Evolutionary conservation across 2,113 vertebrate genomes (phyloP), one percentile per base, ranked within the genome.

Genomic region (Talpa occidentalis): DNA sequence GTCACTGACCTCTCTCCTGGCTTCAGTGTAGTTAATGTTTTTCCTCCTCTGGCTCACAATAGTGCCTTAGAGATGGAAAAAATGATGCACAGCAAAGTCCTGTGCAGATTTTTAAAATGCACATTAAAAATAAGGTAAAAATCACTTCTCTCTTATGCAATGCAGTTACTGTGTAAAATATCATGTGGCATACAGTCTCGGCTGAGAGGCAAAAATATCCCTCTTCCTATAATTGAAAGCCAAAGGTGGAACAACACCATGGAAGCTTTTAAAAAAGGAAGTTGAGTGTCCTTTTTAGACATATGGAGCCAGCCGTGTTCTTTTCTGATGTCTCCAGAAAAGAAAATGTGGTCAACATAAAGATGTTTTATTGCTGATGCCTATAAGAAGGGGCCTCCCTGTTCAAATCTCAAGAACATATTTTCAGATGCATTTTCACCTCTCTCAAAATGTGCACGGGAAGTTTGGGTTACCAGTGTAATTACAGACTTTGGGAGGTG

Each of bases 1-100:
- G 73, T 42, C 1, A 0, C 73, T 90, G 49, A 94, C 81, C 94
- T 96, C 93, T 44, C 56, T 52, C 76, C n/a, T 52, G 93, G 85
- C 85, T 85, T 84, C 42, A 28, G 74, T 16, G 69, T 86, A 92
- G 88, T 94, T 93, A 90, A 92, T 94, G 64, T 92, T 90, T 91
- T 94, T 82, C 93, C 67, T 96, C 62, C 49, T 69, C 64, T 19
- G 49, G 47, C 47, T 97, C 28, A 59, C 10, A n/a, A 74, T 37
- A 3, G 81, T 88, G 69, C 88, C 77, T 90, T 86, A 24, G 62
- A 81, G 78, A 90, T 0, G 22, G 59, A 80, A 96, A 92, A 89
- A 83, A 91, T 22, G n/a, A 64, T 87, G 17, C 52, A 67, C 44
- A 77, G 80, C 37, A 70, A 95, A 96, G 78, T 92, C 59, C 78